Evolutionary conservation across 2,888 invertebrate species (phyloP), one percentile per base, ranked within the genome.

Genomic region (Troilus luridus): DNA sequence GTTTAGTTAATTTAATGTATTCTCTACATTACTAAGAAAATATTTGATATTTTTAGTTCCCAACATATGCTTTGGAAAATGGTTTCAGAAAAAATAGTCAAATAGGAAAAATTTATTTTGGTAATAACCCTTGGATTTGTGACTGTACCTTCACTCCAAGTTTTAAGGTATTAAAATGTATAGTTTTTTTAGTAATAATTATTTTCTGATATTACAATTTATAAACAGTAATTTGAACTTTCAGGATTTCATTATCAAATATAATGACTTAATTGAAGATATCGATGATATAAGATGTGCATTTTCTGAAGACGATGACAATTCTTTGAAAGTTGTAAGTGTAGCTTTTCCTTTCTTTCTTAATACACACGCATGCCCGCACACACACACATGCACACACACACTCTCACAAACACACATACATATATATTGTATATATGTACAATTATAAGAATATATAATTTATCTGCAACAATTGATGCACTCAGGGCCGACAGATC

Each of bases 101-200:
- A 93, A 96, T 96, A 72, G 96, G 96, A 93, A 95, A 96, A 91
- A 94, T 98, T 60, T 96, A 95, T 93, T 94, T 98, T 0, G 97
- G 97, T 0, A 95, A 95, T 92, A 98, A 98, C 94, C 97, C 97
- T 0, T 98, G 97, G 97, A 95, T 96, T 58, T 98, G 98, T 93
- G 97, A 97, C 93, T 98, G 98, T 93, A 95, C 96, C 92, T 97
- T 97, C 94, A 96, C 97, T 9, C 97, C 97, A 85, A 95, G 96
- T 72, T 97, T 98, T 93, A 97, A 97, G 93, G 96, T 95, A 94
- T 72, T 88, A 54, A 56, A 14, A 24, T 54, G 58, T 11, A 27
- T 64, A 19, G 72, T 9, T 90, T 90, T 67, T 90, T 72, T 24
- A 64, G 9, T 10, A 72, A 72, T 58, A 11, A 54, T 67, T 72